Conservation (phyloP, 2,113 vertebrate genomes). For the Ahaetulla prasina region DNA sequence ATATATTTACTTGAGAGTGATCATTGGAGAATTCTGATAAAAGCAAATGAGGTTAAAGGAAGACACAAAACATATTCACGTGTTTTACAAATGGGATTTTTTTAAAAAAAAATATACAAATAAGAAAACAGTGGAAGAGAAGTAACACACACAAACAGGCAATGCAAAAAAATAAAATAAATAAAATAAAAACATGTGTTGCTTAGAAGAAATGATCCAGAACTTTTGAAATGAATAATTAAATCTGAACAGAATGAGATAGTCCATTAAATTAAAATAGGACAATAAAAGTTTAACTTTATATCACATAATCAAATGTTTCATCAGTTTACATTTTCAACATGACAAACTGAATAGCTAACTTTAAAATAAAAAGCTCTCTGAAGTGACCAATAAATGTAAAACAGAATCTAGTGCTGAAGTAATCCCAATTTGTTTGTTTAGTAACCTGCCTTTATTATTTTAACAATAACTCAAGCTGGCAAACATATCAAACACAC, state of each 20-base stretch:
- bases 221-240: neutral
- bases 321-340: neutral
- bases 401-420: neutral
- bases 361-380: neutral
- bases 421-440: neutral
- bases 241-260: neutral
- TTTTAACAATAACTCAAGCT: neutral
- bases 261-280: neutral
- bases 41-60: neutral
- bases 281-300: neutral
- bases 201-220: neutral
- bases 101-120: neutral
- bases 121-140: neutral
- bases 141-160: neutral
- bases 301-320: neutral
- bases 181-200: neutral
- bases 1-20: neutral
- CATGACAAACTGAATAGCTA: neutral
- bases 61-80: neutral
- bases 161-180: neutral
- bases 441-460: neutral
- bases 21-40: neutral
- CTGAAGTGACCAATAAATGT: neutral
- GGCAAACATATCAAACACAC: neutral
- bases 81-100: neutral